phyloP scores from a whole-genome alignment of 2,888 invertebrate genomes.

The Zygogramma bicolorata region DNA sequence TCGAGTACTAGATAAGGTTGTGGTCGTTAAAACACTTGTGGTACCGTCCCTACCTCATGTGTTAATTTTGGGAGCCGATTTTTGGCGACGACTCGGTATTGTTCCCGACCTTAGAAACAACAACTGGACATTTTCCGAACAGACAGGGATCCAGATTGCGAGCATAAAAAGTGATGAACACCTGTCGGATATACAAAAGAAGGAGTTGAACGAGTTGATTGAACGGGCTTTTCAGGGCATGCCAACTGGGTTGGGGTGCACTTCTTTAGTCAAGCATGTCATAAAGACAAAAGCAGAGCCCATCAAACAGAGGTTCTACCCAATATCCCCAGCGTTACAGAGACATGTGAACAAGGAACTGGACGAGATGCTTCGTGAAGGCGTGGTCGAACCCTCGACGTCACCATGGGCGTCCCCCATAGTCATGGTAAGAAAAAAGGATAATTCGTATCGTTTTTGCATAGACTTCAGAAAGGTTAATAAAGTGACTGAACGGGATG shows the following conservation, averaged over 20 bases:
- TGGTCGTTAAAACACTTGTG: neutral
- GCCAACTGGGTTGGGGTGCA: slow-evolving; percentile 17
- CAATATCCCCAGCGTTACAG: slow-evolving; percentile 22
- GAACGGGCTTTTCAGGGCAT: slow-evolving; percentile 25
- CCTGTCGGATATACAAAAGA: neutral
- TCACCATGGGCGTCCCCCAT: slow-evolving; percentile 53
- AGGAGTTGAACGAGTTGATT: neutral
- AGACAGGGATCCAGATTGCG: neutral
- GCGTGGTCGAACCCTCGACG: slow-evolving; percentile 44
- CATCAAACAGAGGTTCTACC: slow-evolving; percentile 33
- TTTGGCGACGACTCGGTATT: slow-evolving; percentile 31
- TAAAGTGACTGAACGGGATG: slow-evolving; percentile 37
- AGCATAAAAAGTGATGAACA: neutral
- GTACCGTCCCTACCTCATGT: slow-evolving; percentile 21
- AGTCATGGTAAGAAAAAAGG: slow-evolving; percentile 56
- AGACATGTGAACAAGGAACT: slow-evolving; percentile 33
- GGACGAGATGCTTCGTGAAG: slow-evolving; percentile 45
- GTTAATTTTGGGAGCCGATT: slow-evolving; percentile 29
- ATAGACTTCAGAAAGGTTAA: slow-evolving; percentile 47
- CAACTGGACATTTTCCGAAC: slow-evolving; percentile 12
- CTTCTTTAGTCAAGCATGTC: slow-evolving; percentile 21
- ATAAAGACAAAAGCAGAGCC: slow-evolving; percentile 22
- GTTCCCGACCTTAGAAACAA: slow-evolving; percentile 27
- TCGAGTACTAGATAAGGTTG: neutral
- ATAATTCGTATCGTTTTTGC: slow-evolving; percentile 47